phyloP scores from a whole-genome alignment of 2,888 invertebrate species.

The Drosophila siamana region DNA sequence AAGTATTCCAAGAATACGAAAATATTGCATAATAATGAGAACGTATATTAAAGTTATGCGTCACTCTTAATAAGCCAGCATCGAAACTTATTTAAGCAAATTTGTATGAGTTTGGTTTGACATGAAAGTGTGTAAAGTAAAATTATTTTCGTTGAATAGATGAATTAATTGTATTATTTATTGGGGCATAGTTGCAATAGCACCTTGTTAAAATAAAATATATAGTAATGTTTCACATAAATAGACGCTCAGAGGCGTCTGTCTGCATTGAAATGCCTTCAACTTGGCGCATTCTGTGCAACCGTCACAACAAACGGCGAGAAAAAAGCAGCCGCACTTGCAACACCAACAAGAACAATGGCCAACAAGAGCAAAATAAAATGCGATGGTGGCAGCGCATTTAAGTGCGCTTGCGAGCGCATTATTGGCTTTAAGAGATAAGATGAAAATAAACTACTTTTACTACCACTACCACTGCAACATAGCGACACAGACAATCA shows the following conservation, averaged over 20 bases:
- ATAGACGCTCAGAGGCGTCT: conserved; percentile 11
- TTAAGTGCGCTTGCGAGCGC: conserved; percentile 77
- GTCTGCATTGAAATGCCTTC: conserved; percentile 45
- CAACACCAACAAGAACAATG: conserved; percentile 25
- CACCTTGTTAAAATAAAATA: too few relatives aligned
- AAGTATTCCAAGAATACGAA: neutral
- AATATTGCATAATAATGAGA: neutral
- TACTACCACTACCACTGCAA: conserved; percentile 37
- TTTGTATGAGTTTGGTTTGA: too few relatives aligned
- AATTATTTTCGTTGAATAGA: too few relatives aligned
- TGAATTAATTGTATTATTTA: too few relatives aligned
- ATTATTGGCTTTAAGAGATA: conserved; percentile 82
- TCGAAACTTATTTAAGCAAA: too few relatives aligned
- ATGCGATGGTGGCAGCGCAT: conserved; percentile 66
- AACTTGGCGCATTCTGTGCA: conserved; percentile 30
- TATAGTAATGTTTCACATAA: too few relatives aligned
- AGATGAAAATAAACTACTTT: conserved; percentile 81
- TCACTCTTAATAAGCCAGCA: too few relatives aligned
- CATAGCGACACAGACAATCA: conserved; percentile 10
- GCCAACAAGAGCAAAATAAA: conserved; percentile 33
- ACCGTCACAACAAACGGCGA: conserved; percentile 18
- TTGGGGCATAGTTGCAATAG: too few relatives aligned
- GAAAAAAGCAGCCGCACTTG: conserved; percentile 11
- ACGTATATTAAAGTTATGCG: too few relatives aligned
- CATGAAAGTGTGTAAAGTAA: too few relatives aligned